Conservation (phyloP, 2,888 invertebrate species). For the Sturmia bella region DNA sequence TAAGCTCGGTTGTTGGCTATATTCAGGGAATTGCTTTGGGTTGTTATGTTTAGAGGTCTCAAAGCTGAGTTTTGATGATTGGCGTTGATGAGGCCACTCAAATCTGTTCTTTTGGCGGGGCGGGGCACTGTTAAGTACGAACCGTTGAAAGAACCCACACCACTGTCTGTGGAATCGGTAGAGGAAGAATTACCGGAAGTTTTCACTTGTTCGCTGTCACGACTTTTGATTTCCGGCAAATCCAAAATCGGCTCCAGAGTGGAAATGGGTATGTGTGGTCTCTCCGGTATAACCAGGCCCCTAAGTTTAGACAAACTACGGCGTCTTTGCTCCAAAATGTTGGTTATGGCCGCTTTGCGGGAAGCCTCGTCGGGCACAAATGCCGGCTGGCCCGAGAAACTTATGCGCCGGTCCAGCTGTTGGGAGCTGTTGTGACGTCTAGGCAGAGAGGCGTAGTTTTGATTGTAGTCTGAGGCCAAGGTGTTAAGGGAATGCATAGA, state of each 20-base stretch:
- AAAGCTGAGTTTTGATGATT: slow-evolving; percentile 60
- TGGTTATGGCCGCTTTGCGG: slow-evolving; percentile 87
- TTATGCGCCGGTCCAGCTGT: slow-evolving; percentile 69
- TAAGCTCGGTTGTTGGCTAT: slow-evolving; percentile 75
- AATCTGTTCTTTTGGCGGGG: slow-evolving; percentile 73
- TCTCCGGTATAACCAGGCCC: slow-evolving; percentile 94
- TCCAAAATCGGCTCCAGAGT: slow-evolving; percentile 85
- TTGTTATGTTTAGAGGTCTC: slow-evolving; percentile 73
- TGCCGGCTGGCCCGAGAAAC: slow-evolving; percentile 78
- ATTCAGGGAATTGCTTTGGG: slow-evolving; percentile 77
- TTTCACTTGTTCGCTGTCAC: slow-evolving; percentile 84
- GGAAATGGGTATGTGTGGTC: slow-evolving; percentile 82
- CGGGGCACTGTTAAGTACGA: slow-evolving; percentile 65
- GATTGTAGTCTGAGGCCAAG: slow-evolving; percentile 76
- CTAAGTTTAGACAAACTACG: slow-evolving; percentile 92
- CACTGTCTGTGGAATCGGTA: slow-evolving; percentile 77
- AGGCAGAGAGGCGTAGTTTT: slow-evolving; percentile 76
- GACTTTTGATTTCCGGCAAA: slow-evolving; percentile 92
- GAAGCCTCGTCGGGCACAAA: slow-evolving; percentile 80
- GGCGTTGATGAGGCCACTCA: slow-evolving; percentile 19
- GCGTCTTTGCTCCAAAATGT: slow-evolving; percentile 90
- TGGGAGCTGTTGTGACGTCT: slow-evolving; percentile 72
- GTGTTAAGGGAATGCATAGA: slow-evolving; percentile 81
- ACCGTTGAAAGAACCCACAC: slow-evolving; percentile 73
- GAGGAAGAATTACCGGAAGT: slow-evolving; percentile 78